Conservation (phyloP, 2,888 invertebrate genomes). For the Aphidius colemani region DNA sequence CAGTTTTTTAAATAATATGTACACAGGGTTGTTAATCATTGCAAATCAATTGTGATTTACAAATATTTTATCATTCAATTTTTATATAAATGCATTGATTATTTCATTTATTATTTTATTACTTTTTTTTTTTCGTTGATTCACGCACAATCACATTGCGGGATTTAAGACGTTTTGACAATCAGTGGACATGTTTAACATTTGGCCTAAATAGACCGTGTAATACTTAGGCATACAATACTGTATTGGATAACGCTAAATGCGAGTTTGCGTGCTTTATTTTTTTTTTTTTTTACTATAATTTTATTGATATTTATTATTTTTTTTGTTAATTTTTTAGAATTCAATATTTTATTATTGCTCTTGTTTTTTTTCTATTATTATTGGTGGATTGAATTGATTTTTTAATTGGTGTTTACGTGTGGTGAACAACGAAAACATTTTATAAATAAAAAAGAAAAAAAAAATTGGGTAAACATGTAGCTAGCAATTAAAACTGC, state of each 20-base stretch:
- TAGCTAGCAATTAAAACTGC: background rate
- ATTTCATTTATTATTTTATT: constrained; percentile 19
- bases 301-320: constrained; percentile 23
- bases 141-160: constrained; percentile 22
- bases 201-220: constrained; percentile 39
- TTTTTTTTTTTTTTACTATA: constrained; percentile 20
- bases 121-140: background rate
- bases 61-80: background rate
- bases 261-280: constrained; percentile 39
- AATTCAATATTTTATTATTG: too few species aligned
- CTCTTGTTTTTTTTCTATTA: too few species aligned
- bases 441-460: constrained; percentile 19
- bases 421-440: background rate
- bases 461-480: constrained; percentile 19
- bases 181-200: constrained; percentile 32
- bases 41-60: constrained; percentile 28
- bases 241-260: constrained; percentile 50
- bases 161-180: constrained; percentile 10
- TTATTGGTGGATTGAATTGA: too few species aligned
- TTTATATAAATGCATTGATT: background rate
- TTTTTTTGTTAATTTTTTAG: too few species aligned
- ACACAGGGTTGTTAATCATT: constrained; percentile 28
- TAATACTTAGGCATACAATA: constrained; percentile 55
- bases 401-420: too few species aligned
- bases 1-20: constrained; percentile 4